Evolutionary conservation across 2,113 vertebrate genomes (phyloP).

Genomic region (Montifringilla adamsi): DNA sequence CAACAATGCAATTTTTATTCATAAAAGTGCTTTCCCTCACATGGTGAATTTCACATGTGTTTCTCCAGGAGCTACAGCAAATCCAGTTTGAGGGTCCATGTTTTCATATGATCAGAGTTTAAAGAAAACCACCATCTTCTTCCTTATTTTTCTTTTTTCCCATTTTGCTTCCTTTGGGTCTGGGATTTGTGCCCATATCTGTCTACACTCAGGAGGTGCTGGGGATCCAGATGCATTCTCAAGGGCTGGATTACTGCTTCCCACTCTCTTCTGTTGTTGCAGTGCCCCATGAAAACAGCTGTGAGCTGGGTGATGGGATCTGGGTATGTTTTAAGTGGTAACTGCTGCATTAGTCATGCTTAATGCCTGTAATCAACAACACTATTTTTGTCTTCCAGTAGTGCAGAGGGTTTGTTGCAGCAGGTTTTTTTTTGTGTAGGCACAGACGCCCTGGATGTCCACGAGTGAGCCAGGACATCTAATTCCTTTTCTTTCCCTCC

Average conservation of each 20-base stretch:
- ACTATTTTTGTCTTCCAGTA: neutral
- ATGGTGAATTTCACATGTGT: neutral
- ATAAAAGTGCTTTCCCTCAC: neutral
- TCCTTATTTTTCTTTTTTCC: neutral
- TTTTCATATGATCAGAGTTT: neutral
- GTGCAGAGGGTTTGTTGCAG: neutral
- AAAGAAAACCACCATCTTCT: neutral
- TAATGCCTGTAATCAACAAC: neutral
- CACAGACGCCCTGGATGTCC: neutral
- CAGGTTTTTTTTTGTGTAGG: neutral
- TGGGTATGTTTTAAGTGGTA: neutral
- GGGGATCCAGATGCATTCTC: neutral
- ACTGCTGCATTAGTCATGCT: neutral
- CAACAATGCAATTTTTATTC: neutral
- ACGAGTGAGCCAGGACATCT: neutral
- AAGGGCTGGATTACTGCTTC: neutral
- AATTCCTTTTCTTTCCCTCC: neutral
- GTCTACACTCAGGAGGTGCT: rapidly evolving
- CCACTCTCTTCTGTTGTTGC: neutral
- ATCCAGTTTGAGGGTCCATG: neutral
- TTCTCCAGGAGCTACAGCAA: neutral
- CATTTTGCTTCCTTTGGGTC: neutral
- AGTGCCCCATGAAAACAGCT: neutral
- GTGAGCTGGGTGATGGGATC: neutral
- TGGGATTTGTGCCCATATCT: neutral